These are phyloP conservation scores for Pyxicephalus adspersus DNA, from an alignment of 2,113 vertebrate species.

Conservation along the genomic window DNA sequence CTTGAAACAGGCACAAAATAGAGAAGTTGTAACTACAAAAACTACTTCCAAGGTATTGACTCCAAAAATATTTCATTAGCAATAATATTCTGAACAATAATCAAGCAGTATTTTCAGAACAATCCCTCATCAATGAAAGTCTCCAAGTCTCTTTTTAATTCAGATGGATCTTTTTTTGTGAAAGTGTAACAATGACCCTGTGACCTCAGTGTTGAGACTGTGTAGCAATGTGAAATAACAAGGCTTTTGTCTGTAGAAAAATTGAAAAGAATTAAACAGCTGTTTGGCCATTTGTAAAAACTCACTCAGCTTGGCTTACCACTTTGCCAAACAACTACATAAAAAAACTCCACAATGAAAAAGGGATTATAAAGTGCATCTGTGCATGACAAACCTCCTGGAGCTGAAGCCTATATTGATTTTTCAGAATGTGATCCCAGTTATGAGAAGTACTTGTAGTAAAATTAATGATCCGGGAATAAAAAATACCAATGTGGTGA, in stretches of 20 bases:
- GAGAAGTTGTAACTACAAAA: too few relatives aligned
- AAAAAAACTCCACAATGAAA: constrained; percentile 45
- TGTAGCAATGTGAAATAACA: neutral
- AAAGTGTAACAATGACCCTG: neutral
- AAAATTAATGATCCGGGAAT: constrained; percentile 46
- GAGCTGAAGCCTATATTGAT: constrained; percentile 30
- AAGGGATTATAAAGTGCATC: constrained; percentile 48
- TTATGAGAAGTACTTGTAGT: constrained; percentile 39
- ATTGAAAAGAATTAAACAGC: constrained; percentile 11
- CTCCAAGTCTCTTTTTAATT: too few relatives aligned
- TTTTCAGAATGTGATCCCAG: constrained; percentile 37
- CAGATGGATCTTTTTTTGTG: neutral
- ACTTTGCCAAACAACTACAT: constrained; percentile 44
- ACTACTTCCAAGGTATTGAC: too few relatives aligned
- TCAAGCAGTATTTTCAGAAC: too few relatives aligned
- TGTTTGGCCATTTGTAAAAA: constrained; percentile 43
- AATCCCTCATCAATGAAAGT: too few relatives aligned
- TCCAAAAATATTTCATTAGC: too few relatives aligned
- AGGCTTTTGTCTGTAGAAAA: constrained; percentile 13
- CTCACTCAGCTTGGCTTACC: constrained; percentile 18
- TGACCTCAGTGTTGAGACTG: constrained; percentile 6
- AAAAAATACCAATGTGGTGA: constrained; percentile 10
- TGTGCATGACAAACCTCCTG: constrained; percentile 44
- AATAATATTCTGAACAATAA: too few relatives aligned
- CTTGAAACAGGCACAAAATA: too few relatives aligned